Conservation (phyloP, 2,113 vertebrate genomes). For the Albula glossodonta region DNA sequence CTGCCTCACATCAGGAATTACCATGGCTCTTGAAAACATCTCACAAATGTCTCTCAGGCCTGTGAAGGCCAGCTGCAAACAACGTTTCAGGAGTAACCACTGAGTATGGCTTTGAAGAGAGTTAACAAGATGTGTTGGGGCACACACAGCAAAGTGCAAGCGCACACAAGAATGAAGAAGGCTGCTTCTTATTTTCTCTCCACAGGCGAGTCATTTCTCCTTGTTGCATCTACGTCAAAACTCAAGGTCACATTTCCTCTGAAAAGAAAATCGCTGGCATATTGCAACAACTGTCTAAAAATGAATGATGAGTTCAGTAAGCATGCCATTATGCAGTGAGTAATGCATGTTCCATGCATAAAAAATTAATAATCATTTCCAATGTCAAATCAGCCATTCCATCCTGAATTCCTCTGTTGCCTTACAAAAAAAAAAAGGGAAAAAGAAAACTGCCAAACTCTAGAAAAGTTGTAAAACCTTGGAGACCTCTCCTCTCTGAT, state of each 20-base stretch:
- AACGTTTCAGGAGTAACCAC: not conserved
- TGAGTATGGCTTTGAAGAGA: not conserved
- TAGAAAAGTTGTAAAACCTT: not conserved
- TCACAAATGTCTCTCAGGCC: not conserved
- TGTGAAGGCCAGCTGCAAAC: not conserved
- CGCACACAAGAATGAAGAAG: not conserved
- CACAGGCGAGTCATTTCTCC: not conserved
- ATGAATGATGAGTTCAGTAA: not conserved
- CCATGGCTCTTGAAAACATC: not conserved
- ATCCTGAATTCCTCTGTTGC: not conserved
- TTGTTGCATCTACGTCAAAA: not conserved
- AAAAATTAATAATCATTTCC: not conserved
- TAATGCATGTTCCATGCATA: not conserved
- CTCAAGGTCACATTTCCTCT: conserved; percentile 1
- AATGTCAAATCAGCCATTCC: not conserved
- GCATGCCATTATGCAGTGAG: not conserved
- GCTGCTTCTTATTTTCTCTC: not conserved
- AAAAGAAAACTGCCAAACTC: not conserved
- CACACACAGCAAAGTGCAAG: not conserved
- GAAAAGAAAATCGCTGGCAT: not conserved
- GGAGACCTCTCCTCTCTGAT: not conserved
- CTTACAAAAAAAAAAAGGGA: not conserved
- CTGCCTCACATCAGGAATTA: not conserved
- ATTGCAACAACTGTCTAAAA: not conserved
- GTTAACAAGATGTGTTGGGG: not conserved